Evolutionary conservation across 1,140 invertebrate species (phyloP).

Genomic region (Mercenaria mercenaria): DNA sequence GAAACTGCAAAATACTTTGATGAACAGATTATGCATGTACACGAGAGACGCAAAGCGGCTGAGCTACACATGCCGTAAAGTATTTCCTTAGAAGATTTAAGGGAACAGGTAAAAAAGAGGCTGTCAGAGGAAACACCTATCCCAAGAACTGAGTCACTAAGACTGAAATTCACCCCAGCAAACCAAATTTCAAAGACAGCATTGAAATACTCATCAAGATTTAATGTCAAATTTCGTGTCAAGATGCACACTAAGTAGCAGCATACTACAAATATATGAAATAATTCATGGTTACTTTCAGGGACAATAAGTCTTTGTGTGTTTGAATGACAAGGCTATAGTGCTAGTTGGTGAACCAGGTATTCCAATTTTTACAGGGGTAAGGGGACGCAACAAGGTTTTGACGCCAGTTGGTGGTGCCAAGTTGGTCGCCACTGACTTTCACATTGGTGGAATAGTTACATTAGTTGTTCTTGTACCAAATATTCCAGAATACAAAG

Average conservation of each 20-base stretch:
- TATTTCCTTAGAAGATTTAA: conserved; percentile 11
- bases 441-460: conserved; percentile 55
- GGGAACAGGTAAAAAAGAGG: neutral
- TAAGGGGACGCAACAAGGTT: conserved; percentile 43
- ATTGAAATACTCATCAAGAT: neutral
- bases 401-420: conserved; percentile 25
- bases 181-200: neutral
- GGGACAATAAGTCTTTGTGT: conserved; percentile 20
- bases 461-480: conserved; percentile 58
- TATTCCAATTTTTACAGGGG: conserved; percentile 25
- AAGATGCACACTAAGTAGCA: conserved; percentile 9
- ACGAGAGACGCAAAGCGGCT: conserved; percentile 5
- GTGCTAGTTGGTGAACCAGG: conserved; percentile 62
- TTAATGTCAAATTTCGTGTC: conserved; percentile 32
- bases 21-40: conserved; percentile 9
- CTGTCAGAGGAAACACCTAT: neutral
- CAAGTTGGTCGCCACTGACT: conserved; percentile 60
- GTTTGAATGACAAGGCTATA: conserved; percentile 67
- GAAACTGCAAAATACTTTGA: conserved; percentile 10
- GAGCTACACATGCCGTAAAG: neutral
- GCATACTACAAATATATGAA: conserved; percentile 5
- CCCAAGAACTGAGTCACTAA: neutral
- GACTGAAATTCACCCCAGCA: neutral
- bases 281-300: conserved; percentile 43
- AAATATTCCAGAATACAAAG: conserved; percentile 54